Percentiles rank a stretch among this genome's conserved stretches.
Evolutionary conservation across 2,888 invertebrate species (phyloP).

Genomic region (Atethmia centrago): DNA sequence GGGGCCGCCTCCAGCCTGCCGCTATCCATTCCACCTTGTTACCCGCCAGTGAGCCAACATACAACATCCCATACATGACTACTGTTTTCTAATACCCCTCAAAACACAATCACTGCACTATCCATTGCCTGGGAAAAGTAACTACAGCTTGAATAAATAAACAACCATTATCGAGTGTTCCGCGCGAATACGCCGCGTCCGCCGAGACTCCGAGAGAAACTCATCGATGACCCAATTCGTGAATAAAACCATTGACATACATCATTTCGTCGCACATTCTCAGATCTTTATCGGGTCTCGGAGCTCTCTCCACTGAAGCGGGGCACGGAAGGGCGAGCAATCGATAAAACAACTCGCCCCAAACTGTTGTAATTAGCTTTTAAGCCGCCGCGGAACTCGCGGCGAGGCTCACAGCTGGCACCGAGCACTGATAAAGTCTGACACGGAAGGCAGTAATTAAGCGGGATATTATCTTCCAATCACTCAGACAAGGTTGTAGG

Average conservation of each 20-base stretch:
- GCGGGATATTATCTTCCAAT: conserved; percentile 85
- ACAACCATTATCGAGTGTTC: conserved; percentile 69
- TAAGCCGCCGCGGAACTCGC: conserved; percentile 80
- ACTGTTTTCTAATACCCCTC: conserved; percentile 77
- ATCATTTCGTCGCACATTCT: conserved; percentile 81
- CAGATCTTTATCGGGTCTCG: conserved; percentile 79
- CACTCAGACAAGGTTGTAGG: conserved; percentile 85
- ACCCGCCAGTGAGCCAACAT: conserved; percentile 79
- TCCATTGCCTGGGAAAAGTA: conserved; percentile 73
- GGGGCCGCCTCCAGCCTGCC: conserved; percentile 86
- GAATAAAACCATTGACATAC: conserved; percentile 76
- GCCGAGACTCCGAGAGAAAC: conserved; percentile 68
- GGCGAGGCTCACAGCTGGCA: conserved; percentile 80
- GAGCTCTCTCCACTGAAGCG: conserved; percentile 73
- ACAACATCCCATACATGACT: conserved; percentile 88
- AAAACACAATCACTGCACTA: conserved; percentile 79
- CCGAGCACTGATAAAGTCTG: conserved; percentile 84
- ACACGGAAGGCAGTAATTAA: conserved; percentile 88
- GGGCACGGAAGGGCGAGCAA: conserved; percentile 80
- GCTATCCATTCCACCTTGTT: conserved; percentile 87
- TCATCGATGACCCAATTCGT: conserved; percentile 82
- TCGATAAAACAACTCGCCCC: conserved; percentile 87
- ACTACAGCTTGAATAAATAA: conserved; percentile 76
- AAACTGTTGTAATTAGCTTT: conserved; percentile 83
- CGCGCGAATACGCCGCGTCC: conserved; percentile 57